These are phyloP conservation scores for Pleuronectes platessa DNA, from an alignment of 2,113 vertebrate species.

Conservation along the genomic window DNA sequence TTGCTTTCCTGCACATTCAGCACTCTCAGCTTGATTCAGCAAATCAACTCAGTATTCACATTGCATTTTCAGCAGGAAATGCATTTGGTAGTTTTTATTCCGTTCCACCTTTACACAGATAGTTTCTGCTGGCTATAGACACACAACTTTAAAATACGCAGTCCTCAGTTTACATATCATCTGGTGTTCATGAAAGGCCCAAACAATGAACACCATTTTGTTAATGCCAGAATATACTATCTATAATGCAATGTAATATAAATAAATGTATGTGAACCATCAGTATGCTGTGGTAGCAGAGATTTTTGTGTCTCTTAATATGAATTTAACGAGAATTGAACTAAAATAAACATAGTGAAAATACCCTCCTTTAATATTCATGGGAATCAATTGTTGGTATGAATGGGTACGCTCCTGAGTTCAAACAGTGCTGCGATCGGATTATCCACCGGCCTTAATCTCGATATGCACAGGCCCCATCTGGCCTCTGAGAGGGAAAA, in stretches of 20 bases:
- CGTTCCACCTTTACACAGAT: not conserved
- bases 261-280: no score
- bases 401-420: conserved; percentile 27
- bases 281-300: not conserved
- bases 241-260: no score
- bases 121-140: not conserved
- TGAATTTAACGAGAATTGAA: not conserved
- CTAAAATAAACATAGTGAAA: not conserved
- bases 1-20: no score
- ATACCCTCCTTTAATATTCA: conserved; percentile 1
- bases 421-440: conserved; percentile 52
- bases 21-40: not conserved
- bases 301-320: not conserved
- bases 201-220: no score
- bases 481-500: conserved; percentile 47
- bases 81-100: no score
- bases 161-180: not conserved
- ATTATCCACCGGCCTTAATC: conserved; percentile 82
- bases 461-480: conserved; percentile 68
- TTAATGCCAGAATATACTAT: no score
- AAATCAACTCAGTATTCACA: not conserved
- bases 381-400: conserved; percentile 41
- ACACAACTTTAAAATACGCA: not conserved
- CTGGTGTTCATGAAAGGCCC: no score
- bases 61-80: not conserved